phyloP scores from a whole-genome alignment of 2,113 vertebrate genomes.

The Phodopus roborovskii region DNA sequence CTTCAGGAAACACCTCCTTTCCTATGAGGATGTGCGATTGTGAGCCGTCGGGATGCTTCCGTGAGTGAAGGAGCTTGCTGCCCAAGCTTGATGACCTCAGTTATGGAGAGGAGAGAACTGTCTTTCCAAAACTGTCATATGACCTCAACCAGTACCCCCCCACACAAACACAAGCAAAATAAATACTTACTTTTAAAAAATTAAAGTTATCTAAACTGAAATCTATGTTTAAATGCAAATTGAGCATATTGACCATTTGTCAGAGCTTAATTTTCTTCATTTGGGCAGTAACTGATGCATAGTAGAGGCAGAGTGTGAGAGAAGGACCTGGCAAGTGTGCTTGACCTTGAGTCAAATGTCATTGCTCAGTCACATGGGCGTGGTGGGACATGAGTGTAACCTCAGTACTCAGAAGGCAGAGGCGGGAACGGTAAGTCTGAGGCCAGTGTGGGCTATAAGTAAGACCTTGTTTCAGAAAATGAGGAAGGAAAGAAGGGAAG shows the following conservation, averaged over 20 bases:
- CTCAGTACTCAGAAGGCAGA: background rate
- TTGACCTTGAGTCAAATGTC: background rate
- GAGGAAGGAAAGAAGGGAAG: too few species aligned
- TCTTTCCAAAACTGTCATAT: background rate
- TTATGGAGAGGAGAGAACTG: background rate
- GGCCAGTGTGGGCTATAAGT: background rate
- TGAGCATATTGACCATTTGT: background rate
- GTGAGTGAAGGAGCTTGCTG: too few species aligned
- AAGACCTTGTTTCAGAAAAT: background rate
- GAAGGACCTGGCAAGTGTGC: background rate
- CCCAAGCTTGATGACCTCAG: background rate
- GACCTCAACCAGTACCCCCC: background rate
- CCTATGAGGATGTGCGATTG: background rate
- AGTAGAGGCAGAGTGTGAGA: background rate
- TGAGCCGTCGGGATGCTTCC: background rate
- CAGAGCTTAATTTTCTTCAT: background rate
- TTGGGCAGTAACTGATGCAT: background rate
- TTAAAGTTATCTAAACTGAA: background rate
- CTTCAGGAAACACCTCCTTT: background rate
- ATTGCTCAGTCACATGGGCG: too few species aligned
- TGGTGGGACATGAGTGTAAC: background rate
- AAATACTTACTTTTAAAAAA: background rate
- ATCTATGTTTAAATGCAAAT: background rate
- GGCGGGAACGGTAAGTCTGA: background rate
- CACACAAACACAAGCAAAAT: background rate